These are phyloP conservation scores for Esox lucius DNA, from an alignment of 2,797 vertebrate genomes.

Conservation along the genomic window DNA sequence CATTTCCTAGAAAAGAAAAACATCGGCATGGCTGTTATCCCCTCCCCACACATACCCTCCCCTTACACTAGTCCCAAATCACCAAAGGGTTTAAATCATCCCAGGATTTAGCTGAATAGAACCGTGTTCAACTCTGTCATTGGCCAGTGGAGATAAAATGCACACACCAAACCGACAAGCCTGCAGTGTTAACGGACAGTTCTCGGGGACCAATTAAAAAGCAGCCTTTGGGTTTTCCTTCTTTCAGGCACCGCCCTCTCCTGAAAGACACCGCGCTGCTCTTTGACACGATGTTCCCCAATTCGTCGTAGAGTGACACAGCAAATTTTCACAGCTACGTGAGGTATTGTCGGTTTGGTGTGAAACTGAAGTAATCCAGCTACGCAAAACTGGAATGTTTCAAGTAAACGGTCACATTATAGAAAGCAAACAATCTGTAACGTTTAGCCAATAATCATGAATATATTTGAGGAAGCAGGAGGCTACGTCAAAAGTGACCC, in stretches of 20 bases:
- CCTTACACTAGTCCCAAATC: conserved; percentile 32
- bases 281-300: neutral
- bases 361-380: conserved; percentile 10
- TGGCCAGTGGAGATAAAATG: conserved; percentile 5
- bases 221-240: neutral
- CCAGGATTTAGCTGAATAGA: conserved; percentile 34
- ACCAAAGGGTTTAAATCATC: conserved; percentile 23
- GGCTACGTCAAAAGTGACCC: neutral
- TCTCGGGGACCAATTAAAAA: neutral
- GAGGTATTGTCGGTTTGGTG: conserved; percentile 19
- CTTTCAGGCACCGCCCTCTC: neutral
- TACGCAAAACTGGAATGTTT: neutral
- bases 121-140: conserved; percentile 33
- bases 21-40: neutral
- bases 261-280: neutral
- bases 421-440: neutral
- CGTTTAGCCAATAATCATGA: neutral
- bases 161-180: neutral
- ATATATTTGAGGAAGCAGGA: neutral
- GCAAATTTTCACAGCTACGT: conserved; percentile 22
- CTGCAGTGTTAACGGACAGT: neutral
- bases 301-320: conserved; percentile 21
- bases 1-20: conserved; percentile 12
- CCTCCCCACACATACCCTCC: conserved; percentile 25
- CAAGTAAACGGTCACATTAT: neutral